Conservation (phyloP, 2,888 invertebrate genomes). For the Sussaba pulchella region DNA sequence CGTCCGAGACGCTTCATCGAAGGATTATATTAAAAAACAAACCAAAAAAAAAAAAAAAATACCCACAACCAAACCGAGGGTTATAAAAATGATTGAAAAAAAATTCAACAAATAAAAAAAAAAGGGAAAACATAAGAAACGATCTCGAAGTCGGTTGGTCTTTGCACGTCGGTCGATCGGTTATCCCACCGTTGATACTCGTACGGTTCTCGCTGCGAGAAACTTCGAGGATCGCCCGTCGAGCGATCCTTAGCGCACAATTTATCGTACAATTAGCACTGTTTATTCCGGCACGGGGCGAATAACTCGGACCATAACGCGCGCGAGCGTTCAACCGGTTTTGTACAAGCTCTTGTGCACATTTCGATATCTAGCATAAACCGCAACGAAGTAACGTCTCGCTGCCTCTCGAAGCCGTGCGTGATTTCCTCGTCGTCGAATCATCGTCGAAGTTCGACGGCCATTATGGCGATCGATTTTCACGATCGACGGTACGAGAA, state of each 20-base stretch:
- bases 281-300: slow-evolving; percentile 72
- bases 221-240: slow-evolving; percentile 62
- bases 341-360: slow-evolving; percentile 55
- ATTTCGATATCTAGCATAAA: slow-evolving; percentile 25
- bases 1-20: slow-evolving; percentile 39
- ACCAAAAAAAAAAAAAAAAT: slow-evolving; percentile 40
- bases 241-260: slow-evolving; percentile 67
- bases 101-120: no score
- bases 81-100: slow-evolving; percentile 62
- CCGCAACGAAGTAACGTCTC: slow-evolving; percentile 6
- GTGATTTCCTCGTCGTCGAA: slow-evolving; percentile 7
- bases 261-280: slow-evolving; percentile 78
- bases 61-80: slow-evolving; percentile 21
- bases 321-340: slow-evolving; percentile 73
- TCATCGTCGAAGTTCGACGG: background rate
- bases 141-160: slow-evolving; percentile 10
- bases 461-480: background rate
- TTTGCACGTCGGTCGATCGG: slow-evolving; percentile 50
- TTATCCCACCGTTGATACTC: slow-evolving; percentile 43
- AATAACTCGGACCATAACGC: slow-evolving; percentile 72
- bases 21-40: slow-evolving; percentile 52
- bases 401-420: background rate
- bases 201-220: slow-evolving; percentile 48
- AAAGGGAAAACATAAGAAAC: slow-evolving; percentile 20
- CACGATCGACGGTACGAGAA: slow-evolving; percentile 1